Evolutionary conservation across 2,797 vertebrate species (phyloP), one percentile per base, ranked within the genome.

Genomic region (Microchirus variegatus): DNA sequence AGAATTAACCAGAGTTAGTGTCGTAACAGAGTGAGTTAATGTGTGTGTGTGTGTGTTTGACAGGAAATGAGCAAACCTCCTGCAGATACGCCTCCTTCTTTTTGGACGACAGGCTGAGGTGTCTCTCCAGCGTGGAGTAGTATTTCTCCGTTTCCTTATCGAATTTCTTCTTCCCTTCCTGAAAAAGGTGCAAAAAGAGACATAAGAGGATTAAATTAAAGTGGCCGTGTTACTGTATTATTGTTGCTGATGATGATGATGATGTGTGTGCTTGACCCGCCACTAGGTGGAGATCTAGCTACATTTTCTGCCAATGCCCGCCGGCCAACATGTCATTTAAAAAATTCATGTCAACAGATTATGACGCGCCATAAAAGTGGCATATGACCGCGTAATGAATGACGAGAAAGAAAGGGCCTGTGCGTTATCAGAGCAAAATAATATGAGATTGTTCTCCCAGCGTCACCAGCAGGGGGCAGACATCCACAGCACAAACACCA

Each of bases 81-180:
- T 98, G 97, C 73, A 99, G 94, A 92, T 96, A 96, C 18, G 96
- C 90, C 80, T 99, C 97, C 87, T 99, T 99, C 91, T 99, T 99
- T 92, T 96, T 98, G 60, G 97, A 96, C 52, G 98, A 99, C 82
- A 99, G 82, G 93, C 91, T 96, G 89, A 99, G 94, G 87, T 99
- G 97, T 81, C 96, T 98, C 85, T 99, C 98, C 73, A 99, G 93
- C 22, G 95, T 93, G 44, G 96, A 96, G 84, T 98, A 98, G 81
- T 98, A 99, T 88, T 97, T 99, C 84, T 99, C 98, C 17, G 96
- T 97, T 88, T 99, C 98, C 83, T 99, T 99, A 92, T 98, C 97
- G 74, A 99, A 99, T 81, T 98, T 99, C 93, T 99, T 99, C 89
- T 98, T 99, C 78, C 95, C 97, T 74, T 99, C 98, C 98, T 89